Percentiles rank a stretch among this genome's conserved stretches.
Evolutionary conservation across 2,888 invertebrate genomes (phyloP).

Genomic region (Thymelicus lineola): DNA sequence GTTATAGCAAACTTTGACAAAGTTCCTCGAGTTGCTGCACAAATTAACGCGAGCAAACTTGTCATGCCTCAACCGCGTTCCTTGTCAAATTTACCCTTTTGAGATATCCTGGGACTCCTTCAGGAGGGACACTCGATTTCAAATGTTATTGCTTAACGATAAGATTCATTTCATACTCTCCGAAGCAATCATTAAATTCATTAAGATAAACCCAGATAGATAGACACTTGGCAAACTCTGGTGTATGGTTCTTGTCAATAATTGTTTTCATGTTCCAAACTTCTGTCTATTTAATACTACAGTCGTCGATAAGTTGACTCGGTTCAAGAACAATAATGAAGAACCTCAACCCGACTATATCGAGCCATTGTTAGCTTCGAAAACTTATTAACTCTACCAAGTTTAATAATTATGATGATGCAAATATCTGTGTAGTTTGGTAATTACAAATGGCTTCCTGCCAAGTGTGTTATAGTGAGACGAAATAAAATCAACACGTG

Average conservation of each 20-base stretch:
- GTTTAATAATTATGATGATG: no score
- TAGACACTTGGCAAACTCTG: conserved; percentile 29
- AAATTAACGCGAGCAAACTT: conserved; percentile 44
- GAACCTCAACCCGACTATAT: neutral
- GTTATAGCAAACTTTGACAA: conserved; percentile 41
- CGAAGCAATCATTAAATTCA: conserved; percentile 5
- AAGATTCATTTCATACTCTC: neutral
- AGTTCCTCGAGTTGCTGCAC: conserved; percentile 38
- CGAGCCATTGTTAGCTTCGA: neutral
- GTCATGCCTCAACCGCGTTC: conserved; percentile 28
- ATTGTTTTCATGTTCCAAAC: conserved; percentile 23
- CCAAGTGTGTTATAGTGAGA: neutral
- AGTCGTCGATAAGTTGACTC: conserved; percentile 15
- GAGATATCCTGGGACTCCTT: conserved; percentile 26
- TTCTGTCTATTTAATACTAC: conserved; percentile 24
- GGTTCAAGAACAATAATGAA: conserved; percentile 5
- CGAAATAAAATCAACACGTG: conserved; percentile 3
- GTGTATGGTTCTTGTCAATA: conserved; percentile 34
- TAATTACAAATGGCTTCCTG: conserved; percentile 4
- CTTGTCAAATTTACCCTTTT: conserved; percentile 35
- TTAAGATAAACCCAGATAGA: conserved; percentile 26
- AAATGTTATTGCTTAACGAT: neutral
- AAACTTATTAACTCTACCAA: no score
- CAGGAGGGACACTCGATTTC: neutral
- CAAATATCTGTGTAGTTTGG: no score